A percentile compares a stretch with the other conserved stretches of the same genome.
These are phyloP conservation scores for Andinoacara biseriatus DNA, from an alignment of 2,113 vertebrate genomes.

Conservation along the genomic window DNA sequence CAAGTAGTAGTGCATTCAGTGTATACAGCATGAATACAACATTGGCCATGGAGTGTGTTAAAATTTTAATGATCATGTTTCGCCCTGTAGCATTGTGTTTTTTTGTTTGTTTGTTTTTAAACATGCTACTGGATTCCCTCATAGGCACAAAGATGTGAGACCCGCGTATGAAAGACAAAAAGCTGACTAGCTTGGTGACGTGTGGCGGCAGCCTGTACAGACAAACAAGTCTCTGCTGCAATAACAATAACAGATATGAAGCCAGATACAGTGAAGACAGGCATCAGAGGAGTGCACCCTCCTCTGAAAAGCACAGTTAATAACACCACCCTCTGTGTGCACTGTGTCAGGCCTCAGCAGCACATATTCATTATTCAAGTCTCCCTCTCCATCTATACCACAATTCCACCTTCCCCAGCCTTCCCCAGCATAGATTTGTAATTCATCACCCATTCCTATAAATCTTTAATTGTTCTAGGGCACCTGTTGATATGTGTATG, in stretches of 20 bases:
- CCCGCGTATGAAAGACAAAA: not conserved
- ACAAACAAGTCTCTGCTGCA: slow-evolving; percentile 3
- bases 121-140: not conserved
- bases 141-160: not conserved
- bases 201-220: not conserved
- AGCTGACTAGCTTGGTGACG: slow-evolving; percentile 11
- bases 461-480: slow-evolving; percentile 68
- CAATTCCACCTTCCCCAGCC: slow-evolving; percentile 48
- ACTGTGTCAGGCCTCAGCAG: slow-evolving; percentile 37
- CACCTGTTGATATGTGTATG: slow-evolving; percentile 53
- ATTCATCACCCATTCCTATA: slow-evolving; percentile 58
- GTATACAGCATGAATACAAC: not conserved
- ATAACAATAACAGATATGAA: slow-evolving; percentile 10
- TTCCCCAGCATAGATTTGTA: slow-evolving; percentile 72
- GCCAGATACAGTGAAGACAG: not conserved
- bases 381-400: slow-evolving; percentile 55
- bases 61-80: not conserved
- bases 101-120: not conserved
- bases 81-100: rapidly evolving
- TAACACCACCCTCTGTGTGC: slow-evolving; percentile 23
- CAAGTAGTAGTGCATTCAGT: not conserved
- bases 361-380: slow-evolving; percentile 67
- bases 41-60: not conserved
- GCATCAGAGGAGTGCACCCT: slow-evolving; percentile 27
- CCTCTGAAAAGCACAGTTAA: slow-evolving; percentile 26